Evolutionary conservation across 2,888 invertebrate species (phyloP).

Genomic region (Aricia artaxerxes): DNA sequence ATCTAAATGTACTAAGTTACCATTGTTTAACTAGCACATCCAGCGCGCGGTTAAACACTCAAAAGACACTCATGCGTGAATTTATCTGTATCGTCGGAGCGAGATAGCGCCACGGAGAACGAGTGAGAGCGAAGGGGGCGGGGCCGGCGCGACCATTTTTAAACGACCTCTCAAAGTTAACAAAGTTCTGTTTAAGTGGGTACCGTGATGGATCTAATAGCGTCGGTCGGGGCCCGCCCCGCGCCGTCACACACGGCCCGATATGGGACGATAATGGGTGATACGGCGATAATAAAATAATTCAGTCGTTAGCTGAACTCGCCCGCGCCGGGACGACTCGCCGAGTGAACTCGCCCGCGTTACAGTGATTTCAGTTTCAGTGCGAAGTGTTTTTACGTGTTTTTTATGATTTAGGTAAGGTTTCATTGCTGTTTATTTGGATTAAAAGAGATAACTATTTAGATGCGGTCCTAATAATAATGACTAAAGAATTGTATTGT

Average conservation of each 20-base stretch:
- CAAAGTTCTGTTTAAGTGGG: background rate
- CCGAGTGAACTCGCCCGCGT: conserved; percentile 42
- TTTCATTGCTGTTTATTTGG: background rate
- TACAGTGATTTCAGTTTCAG: conserved; percentile 28
- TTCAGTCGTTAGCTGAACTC: conserved; percentile 66
- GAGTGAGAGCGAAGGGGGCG: conserved; percentile 48
- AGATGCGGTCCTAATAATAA: no score
- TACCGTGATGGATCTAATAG: conserved; percentile 38
- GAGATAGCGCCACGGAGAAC: conserved; percentile 43
- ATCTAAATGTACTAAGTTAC: conserved; percentile 36
- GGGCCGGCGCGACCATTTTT: conserved; percentile 49
- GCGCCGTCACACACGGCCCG: conserved; percentile 62
- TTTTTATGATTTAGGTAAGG: conserved; percentile 31
- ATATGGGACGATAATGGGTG: conserved; percentile 70
- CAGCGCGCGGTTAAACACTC: conserved; percentile 50
- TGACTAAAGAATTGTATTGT: no score
- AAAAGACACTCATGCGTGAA: conserved; percentile 54
- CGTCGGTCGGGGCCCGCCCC: conserved; percentile 61
- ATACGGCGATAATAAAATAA: conserved; percentile 71
- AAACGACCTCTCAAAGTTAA: conserved; percentile 41
- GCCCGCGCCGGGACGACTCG: conserved; percentile 52
- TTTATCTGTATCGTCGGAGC: conserved; percentile 41
- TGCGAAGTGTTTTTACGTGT: conserved; percentile 20
- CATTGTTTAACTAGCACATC: conserved; percentile 43
- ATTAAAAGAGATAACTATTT: background rate